Conservation (phyloP, 1,140 invertebrate genomes). For the Gonatopus flavifemur region DNA sequence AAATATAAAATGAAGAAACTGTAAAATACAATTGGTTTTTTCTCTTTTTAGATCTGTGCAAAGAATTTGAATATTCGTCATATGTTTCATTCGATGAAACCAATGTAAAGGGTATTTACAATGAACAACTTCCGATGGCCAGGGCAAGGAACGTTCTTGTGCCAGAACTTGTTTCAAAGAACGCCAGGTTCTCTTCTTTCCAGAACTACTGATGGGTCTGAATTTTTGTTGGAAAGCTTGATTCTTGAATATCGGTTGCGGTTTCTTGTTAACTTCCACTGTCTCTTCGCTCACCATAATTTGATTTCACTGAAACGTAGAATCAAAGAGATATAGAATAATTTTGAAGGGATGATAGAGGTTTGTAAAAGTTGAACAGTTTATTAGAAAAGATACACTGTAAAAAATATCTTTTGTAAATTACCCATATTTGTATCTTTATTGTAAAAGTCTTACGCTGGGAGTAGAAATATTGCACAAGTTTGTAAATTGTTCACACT, state of each 20-base stretch:
- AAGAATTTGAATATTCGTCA: not conserved
- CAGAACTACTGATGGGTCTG: conserved; percentile 52
- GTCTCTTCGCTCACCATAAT: conserved; percentile 50
- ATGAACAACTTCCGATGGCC: conserved; percentile 68
- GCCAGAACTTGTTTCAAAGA: conserved; percentile 78
- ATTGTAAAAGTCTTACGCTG: too few species aligned
- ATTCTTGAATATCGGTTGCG: conserved; percentile 46
- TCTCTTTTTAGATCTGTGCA: not conserved
- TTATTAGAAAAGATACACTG: too few species aligned
- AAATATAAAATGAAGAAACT: conserved; percentile 23
- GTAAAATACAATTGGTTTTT: conserved; percentile 3
- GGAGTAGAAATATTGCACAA: too few species aligned
- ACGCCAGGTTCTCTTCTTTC: conserved; percentile 75
- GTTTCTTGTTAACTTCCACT: conserved; percentile 42
- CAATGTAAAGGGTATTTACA: conserved; percentile 61
- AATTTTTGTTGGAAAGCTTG: conserved; percentile 53
- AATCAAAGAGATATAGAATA: too few species aligned
- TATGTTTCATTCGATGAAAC: too few species aligned
- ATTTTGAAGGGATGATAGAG: too few species aligned
- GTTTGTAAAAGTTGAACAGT: too few species aligned
- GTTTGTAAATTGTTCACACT: too few species aligned
- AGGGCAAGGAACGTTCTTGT: conserved; percentile 70
- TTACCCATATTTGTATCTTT: too few species aligned
- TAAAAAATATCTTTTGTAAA: too few species aligned
- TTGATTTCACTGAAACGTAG: conserved; percentile 6